Conservation (phyloP, 2,113 vertebrate genomes). For the Aleadryas rufinucha region DNA sequence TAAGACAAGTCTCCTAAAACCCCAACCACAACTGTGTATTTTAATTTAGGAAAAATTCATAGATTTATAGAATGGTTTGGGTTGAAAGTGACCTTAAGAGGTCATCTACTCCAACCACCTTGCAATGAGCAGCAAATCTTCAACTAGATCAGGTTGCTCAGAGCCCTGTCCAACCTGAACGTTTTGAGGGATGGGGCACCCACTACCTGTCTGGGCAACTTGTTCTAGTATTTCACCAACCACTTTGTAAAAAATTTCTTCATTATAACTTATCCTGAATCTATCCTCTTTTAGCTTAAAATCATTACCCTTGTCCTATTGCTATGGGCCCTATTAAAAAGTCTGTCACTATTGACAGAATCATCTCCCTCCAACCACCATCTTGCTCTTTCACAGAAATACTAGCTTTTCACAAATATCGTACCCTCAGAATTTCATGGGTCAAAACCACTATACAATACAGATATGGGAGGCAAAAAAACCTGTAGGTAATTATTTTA, state of each 20-base stretch:
- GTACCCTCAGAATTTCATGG: not conserved
- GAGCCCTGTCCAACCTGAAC: not conserved
- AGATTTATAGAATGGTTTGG: not conserved
- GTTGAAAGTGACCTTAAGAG: not conserved
- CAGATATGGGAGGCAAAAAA: not conserved
- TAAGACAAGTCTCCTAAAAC: not conserved
- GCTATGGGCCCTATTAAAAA: not conserved
- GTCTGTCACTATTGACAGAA: not conserved
- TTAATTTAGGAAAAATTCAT: not conserved
- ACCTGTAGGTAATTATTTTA: not conserved
- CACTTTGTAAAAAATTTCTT: not conserved
- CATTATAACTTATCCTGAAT: not conserved
- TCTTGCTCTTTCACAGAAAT: not conserved
- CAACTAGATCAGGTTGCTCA: not conserved
- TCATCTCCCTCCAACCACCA: not conserved
- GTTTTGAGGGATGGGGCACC: not conserved
- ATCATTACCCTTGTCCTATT: not conserved
- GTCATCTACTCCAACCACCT: not conserved
- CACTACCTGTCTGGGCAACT: not conserved
- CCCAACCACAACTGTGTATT: not conserved
- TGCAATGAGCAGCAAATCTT: not conserved
- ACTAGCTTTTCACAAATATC: not conserved
- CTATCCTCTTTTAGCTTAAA: not conserved
- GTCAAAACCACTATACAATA: not conserved
- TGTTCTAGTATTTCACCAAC: not conserved